Evolutionary conservation across 2,113 vertebrate genomes (phyloP), one percentile per base, ranked within the genome.

Genomic region (Thamnophis sirtalis): DNA sequence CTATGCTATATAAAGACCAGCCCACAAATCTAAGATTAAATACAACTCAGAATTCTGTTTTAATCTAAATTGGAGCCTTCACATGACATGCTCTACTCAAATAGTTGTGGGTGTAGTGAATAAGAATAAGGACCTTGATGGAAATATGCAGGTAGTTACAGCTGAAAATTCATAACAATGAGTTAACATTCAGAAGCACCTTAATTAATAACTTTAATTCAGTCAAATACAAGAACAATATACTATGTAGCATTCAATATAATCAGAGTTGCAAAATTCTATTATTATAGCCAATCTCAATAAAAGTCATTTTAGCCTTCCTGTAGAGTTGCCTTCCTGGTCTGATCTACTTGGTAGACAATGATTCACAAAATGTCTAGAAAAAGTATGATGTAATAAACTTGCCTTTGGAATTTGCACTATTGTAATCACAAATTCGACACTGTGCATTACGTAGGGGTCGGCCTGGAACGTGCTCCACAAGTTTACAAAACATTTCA

Each of bases 401-500:
- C 96, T 96, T 98, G 97, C 99, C 99, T 98, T 98, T 99, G 51
- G 97, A 95, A 89, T 98, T 98, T 15, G 96, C 22, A 0, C 99
- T 99, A 94, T 94, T 97, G 63, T 95, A 93, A 3, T 99, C 98
- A 2, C 99, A 99, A 90, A 97, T 96, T 0, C 98, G 97, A 93
- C 99, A 99, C 95, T 99, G 99, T 0, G 98, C 97, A 0, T 99
- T 99, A 58, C 98, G 98, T 55, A 98, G 96, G 0, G 97, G 98
- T 4, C 98, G 96, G 1, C 99, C 98, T 0, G 99, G 99, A 26
- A 99, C 99, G 0, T 99, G 99, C 51, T 99, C 99, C 73, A 99
- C 99, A 24, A 99, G 98, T 63, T 99, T 99, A 94, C 99, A 99
- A 97, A 98, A 99, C 97, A 98, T 98, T 94, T 99, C 99, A 0